Evolutionary conservation across 64 coral and sea anemone species (phyloP).

Genomic region (Montipora foliosa): DNA sequence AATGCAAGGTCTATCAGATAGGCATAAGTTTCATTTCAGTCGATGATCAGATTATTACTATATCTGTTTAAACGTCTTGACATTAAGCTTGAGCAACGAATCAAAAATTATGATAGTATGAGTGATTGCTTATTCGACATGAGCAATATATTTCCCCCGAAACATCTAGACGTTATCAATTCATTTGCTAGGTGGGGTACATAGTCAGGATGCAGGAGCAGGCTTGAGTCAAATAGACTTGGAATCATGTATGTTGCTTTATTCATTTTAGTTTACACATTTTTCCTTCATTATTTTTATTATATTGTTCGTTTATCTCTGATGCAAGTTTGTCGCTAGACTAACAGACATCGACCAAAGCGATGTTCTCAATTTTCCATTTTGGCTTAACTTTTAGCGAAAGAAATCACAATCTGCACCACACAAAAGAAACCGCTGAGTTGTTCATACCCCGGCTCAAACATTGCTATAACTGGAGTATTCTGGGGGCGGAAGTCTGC

Average conservation of each 20-base stretch:
- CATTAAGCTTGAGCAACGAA: too few species aligned
- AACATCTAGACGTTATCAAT: too few species aligned
- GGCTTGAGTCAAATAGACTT: conserved; percentile 89
- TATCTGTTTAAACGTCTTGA: too few species aligned
- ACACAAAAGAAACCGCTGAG: conserved; percentile 92
- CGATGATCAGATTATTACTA: too few species aligned
- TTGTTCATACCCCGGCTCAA: conserved; percentile 91
- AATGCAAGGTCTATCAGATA: too few species aligned
- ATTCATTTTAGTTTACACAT: not conserved
- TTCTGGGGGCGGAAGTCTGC: conserved; percentile 88
- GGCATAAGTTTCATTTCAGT: too few species aligned
- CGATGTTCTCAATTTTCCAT: not conserved
- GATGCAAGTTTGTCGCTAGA: not conserved
- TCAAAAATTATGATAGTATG: too few species aligned
- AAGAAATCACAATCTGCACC: conserved; percentile 87
- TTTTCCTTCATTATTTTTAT: not conserved
- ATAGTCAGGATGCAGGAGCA: conserved; percentile 76
- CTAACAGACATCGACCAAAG: not conserved
- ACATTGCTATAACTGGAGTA: conserved; percentile 84
- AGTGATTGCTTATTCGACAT: too few species aligned
- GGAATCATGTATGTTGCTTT: conserved; percentile 63
- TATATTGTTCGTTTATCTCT: too few species aligned
- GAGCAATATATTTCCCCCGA: too few species aligned
- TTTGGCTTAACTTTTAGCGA: conserved; percentile 25
- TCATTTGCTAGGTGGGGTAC: conserved; percentile 59